Evolutionary conservation across 2,113 vertebrate genomes (phyloP).

Genomic region (Pleuronectes platessa): DNA sequence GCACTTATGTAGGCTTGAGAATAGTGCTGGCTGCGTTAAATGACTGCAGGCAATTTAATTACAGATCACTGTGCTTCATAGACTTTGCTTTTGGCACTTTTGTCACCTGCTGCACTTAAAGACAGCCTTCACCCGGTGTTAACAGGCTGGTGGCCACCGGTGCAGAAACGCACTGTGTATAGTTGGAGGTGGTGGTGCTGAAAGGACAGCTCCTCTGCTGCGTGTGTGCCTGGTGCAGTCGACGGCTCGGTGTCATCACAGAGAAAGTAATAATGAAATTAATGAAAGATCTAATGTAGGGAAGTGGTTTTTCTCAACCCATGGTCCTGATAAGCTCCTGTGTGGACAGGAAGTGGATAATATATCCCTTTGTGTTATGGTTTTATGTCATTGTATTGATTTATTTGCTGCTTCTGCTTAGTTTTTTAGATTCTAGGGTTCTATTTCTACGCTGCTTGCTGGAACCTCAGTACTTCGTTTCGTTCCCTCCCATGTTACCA

Average conservation of each 20-base stretch:
- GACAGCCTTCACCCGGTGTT: conserved; percentile 34
- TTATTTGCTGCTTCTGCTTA: too few relatives aligned
- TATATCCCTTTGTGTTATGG: neutral
- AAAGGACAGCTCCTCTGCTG: conserved; percentile 78
- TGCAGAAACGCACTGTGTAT: conserved; percentile 39
- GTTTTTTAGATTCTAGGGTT: too few relatives aligned
- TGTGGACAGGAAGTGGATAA: conserved; percentile 36
- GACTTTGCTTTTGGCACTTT: conserved; percentile 49
- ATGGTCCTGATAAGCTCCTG: conserved; percentile 21
- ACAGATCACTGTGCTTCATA: conserved; percentile 58
- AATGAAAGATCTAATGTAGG: conserved; percentile 45
- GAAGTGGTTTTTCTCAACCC: conserved; percentile 31
- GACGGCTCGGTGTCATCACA: conserved; percentile 36
- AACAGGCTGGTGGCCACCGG: conserved; percentile 39
- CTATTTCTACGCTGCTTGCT: too few relatives aligned
- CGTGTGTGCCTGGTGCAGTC: conserved; percentile 27
- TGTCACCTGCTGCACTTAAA: conserved; percentile 44
- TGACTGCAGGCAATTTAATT: conserved; percentile 54
- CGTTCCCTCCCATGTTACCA: too few relatives aligned
- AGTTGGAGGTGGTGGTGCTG: conserved; percentile 73
- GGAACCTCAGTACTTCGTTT: too few relatives aligned
- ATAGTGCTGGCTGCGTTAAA: conserved; percentile 31
- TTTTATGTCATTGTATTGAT: neutral
- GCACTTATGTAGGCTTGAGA: conserved; percentile 32
- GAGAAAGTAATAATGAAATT: conserved; percentile 49